Percentiles rank a stretch among this genome's conserved stretches.
Conservation (phyloP, 1,140 invertebrate species). For the Drosophila seguyi region DNA sequence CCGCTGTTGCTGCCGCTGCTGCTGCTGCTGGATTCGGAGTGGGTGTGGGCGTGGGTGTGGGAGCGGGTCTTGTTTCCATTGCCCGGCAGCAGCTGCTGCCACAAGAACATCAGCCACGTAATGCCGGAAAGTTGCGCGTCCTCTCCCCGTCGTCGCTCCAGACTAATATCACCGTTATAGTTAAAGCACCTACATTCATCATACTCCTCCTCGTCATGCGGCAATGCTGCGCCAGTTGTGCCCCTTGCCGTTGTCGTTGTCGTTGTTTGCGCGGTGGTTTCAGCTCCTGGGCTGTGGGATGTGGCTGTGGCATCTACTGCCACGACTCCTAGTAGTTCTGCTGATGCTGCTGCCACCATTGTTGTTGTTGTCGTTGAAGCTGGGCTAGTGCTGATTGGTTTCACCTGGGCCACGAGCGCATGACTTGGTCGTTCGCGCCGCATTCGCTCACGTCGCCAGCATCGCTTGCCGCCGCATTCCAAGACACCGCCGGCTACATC, state of each 20-base stretch:
- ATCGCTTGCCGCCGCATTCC: slow-evolving; percentile 63
- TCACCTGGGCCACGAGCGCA: slow-evolving; percentile 48
- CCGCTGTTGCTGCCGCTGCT: slow-evolving; percentile 28
- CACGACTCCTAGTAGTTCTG: slow-evolving; percentile 6
- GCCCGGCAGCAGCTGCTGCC: slow-evolving; percentile 66
- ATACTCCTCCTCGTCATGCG: slow-evolving; percentile 59
- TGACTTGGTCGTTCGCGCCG: slow-evolving; percentile 76
- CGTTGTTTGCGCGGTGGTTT: slow-evolving; percentile 42
- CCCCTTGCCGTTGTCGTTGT: slow-evolving; percentile 63
- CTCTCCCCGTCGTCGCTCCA: slow-evolving; percentile 35
- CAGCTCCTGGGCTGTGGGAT: slow-evolving; percentile 1
- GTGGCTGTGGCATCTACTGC: not conserved
- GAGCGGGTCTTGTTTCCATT: slow-evolving; percentile 21
- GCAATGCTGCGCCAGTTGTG: slow-evolving; percentile 61
- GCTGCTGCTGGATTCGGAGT: slow-evolving; percentile 13
- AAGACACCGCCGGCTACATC: slow-evolving; percentile 26
- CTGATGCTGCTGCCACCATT: slow-evolving; percentile 18
- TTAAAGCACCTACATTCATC: slow-evolving; percentile 85
- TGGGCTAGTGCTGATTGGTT: slow-evolving; percentile 60
- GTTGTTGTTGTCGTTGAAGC: slow-evolving; percentile 28
- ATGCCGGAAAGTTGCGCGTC: slow-evolving; percentile 68
- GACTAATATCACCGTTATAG: slow-evolving; percentile 84
- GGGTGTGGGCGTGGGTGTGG: slow-evolving; percentile 8
- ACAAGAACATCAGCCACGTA: slow-evolving; percentile 81
- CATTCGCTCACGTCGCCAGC: slow-evolving; percentile 74